phyloP scores from a whole-genome alignment of 2,888 invertebrate species.

The Aphidius colemani region DNA sequence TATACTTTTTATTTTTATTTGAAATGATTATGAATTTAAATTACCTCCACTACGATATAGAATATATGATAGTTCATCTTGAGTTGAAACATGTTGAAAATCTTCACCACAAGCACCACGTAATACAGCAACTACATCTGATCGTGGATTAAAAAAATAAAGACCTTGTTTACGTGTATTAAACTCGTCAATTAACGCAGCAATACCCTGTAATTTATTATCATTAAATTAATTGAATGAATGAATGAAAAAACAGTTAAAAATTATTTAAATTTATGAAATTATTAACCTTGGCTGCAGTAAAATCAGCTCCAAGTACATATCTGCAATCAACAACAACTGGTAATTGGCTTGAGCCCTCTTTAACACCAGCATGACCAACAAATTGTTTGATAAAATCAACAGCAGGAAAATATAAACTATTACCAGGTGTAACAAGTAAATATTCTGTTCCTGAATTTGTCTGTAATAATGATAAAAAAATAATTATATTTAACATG shows the following conservation, averaged over 20 bases:
- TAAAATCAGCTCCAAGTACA: conserved; percentile 82
- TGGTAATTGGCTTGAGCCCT: conserved; percentile 74
- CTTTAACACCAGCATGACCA: conserved; percentile 72
- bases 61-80: conserved; percentile 67
- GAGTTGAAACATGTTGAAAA: conserved; percentile 65
- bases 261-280: background rate
- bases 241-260: background rate
- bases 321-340: conserved; percentile 83
- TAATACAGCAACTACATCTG: conserved; percentile 71
- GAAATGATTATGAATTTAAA: background rate
- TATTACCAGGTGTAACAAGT: conserved; percentile 78
- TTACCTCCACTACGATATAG: conserved; percentile 55
- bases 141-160: conserved; percentile 71
- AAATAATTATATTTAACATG: background rate
- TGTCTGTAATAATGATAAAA: conserved; percentile 63
- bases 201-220: conserved; percentile 67
- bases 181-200: conserved; percentile 75
- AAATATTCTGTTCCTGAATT: conserved; percentile 73
- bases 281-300: conserved; percentile 70
- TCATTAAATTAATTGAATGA: conserved; percentile 13
- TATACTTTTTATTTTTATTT: no score
- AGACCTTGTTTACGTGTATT: conserved; percentile 73
- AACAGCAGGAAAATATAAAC: conserved; percentile 81
- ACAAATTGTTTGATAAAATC: conserved; percentile 81
- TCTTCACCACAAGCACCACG: conserved; percentile 71